Evolutionary conservation across 2,113 vertebrate species (phyloP).

Genomic region (Herpailurus yagouaroundi): DNA sequence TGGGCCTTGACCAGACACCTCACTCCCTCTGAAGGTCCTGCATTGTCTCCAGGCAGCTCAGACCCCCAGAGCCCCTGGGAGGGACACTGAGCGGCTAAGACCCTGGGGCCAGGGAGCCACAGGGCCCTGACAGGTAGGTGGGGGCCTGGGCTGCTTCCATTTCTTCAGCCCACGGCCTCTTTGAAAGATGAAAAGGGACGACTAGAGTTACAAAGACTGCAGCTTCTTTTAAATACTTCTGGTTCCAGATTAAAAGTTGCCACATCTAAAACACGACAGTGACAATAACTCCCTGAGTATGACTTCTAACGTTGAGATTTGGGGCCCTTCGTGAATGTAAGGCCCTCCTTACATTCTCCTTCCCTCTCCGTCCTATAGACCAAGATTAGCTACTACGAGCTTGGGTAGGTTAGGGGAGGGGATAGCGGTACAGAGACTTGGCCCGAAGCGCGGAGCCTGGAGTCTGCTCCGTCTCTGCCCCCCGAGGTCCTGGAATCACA

Average conservation of each 20-base stretch:
- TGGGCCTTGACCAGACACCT: not conserved
- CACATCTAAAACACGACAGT: not conserved
- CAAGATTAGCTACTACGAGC: not conserved
- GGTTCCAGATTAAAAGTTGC: not conserved
- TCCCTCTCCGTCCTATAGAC: too few species aligned
- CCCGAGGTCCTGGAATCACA: not conserved
- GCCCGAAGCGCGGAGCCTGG: not conserved
- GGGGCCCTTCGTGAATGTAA: not conserved
- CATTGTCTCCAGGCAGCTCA: not conserved
- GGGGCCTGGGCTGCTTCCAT: not conserved
- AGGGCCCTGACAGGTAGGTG: not conserved
- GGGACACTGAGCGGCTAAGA: not conserved
- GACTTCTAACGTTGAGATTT: not conserved
- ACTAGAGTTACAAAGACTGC: not conserved
- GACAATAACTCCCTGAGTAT: not conserved
- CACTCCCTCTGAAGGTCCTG: not conserved
- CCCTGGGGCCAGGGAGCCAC: not conserved
- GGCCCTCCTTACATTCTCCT: not conserved
- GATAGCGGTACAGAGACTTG: not conserved
- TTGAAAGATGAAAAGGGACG: not conserved
- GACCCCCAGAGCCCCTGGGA: not conserved
- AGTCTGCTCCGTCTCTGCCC: not conserved
- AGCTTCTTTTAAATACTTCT: not conserved
- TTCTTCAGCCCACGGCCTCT: not conserved
- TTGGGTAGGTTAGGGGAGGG: rapidly evolving